phyloP scores from a whole-genome alignment of 2,113 vertebrate genomes.

The Chroicocephalus ridibundus region DNA sequence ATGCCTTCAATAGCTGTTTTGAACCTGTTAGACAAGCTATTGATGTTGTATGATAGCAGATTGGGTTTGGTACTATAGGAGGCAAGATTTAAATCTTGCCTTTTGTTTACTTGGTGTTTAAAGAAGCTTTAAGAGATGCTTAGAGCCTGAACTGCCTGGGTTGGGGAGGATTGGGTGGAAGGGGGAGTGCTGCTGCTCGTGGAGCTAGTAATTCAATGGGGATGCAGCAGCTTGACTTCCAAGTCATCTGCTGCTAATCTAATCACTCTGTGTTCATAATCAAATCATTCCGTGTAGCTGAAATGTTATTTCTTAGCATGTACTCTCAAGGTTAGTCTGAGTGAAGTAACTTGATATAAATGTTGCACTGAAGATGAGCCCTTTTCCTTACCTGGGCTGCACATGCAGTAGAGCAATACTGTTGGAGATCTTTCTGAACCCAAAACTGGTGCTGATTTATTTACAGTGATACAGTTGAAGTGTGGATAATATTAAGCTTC shows the following conservation, averaged over 20 bases:
- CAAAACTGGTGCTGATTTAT: neutral
- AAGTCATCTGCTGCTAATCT: conserved; percentile 14
- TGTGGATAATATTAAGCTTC: neutral
- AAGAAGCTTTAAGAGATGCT: neutral
- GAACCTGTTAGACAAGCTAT: neutral
- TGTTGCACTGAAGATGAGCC: neutral
- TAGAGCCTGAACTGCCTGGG: neutral
- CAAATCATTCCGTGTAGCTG: neutral
- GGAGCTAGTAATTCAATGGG: neutral
- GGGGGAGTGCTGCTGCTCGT: neutral
- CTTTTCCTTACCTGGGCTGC: neutral
- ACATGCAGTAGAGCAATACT: neutral
- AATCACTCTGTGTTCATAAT: neutral
- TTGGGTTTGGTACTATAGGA: neutral
- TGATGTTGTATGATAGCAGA: neutral
- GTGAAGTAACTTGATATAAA: neutral
- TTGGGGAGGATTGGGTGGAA: neutral
- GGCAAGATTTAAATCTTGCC: neutral
- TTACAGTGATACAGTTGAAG: neutral
- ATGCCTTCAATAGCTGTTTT: neutral
- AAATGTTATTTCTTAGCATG: neutral
- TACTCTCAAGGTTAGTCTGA: neutral
- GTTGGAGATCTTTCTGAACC: neutral
- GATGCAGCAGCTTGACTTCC: neutral
- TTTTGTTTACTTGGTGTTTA: neutral